A percentile compares a stretch with the other conserved stretches of the same genome.
These are phyloP conservation scores for Vulpes lagopus DNA, from an alignment of 2,113 vertebrate species.

Conservation along the genomic window DNA sequence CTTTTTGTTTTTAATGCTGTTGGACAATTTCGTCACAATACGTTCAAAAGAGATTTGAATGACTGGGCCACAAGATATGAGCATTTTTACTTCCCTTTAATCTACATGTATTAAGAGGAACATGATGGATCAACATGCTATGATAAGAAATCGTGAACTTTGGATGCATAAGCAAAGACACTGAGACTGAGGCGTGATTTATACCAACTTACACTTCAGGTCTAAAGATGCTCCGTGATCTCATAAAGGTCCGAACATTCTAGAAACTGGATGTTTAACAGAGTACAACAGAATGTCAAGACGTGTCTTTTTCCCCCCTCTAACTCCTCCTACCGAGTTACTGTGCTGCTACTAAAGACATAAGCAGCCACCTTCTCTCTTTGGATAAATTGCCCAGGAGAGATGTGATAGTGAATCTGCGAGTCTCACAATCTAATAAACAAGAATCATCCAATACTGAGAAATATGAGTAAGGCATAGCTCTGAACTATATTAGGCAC, in stretches of 20 bases:
- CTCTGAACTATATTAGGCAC: slow-evolving; percentile 21
- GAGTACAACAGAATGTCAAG: background rate
- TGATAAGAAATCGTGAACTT: background rate
- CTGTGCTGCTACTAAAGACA: background rate
- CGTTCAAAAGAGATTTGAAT: background rate
- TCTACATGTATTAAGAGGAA: background rate
- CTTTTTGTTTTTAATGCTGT: background rate
- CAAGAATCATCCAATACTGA: slow-evolving; percentile 39
- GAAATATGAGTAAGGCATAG: slow-evolving; percentile 44
- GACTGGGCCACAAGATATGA: background rate
- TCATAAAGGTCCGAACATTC: background rate
- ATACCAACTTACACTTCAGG: background rate
- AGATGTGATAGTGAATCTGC: background rate
- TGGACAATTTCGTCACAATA: background rate
- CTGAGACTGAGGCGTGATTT: background rate
- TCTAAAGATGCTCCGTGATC: background rate
- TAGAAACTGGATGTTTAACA: background rate
- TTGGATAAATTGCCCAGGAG: slow-evolving; percentile 4
- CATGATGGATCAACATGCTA: background rate
- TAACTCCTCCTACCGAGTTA: background rate
- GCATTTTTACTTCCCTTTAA: background rate
- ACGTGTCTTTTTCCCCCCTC: no score
- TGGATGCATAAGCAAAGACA: background rate
- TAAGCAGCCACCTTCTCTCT: background rate
- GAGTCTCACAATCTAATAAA: slow-evolving; percentile 58